Evolutionary conservation across 1,140 invertebrate genomes (phyloP).

Genomic region (Caerostris darwini): DNA sequence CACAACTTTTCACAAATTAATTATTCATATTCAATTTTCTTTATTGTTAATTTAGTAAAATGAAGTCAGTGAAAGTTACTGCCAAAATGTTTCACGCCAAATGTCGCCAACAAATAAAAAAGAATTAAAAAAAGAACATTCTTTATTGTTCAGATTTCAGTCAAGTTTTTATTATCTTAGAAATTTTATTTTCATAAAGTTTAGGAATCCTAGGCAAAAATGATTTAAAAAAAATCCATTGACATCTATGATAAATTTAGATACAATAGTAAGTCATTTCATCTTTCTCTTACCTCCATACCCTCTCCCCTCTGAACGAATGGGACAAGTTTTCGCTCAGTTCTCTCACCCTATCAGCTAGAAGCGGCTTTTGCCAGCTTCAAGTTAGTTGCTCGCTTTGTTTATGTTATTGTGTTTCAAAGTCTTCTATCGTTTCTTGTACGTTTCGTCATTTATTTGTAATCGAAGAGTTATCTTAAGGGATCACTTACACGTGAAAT

Average conservation of each 20-base stretch:
- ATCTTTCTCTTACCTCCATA: not conserved
- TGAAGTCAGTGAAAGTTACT: too few species aligned
- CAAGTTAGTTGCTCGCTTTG: slow-evolving; percentile 2
- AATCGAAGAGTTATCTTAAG: not conserved
- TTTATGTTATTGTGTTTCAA: slow-evolving; percentile 9
- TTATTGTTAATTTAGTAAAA: too few species aligned
- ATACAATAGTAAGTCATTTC: not conserved
- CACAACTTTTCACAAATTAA: too few species aligned
- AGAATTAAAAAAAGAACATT: too few species aligned
- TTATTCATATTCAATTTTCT: too few species aligned
- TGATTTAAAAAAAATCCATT: too few species aligned
- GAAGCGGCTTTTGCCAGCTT: slow-evolving; percentile 23
- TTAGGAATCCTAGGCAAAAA: too few species aligned
- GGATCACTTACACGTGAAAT: not conserved
- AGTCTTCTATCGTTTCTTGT: not conserved
- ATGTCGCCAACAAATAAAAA: not conserved
- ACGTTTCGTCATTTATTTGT: not conserved
- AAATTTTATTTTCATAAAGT: too few species aligned
- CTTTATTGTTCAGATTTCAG: too few species aligned
- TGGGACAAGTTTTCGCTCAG: slow-evolving; percentile 8
- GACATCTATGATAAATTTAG: too few species aligned
- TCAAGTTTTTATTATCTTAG: too few species aligned
- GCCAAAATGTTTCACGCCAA: not conserved
- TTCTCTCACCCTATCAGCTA: slow-evolving; percentile 30
- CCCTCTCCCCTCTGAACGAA: not conserved